Conservation (phyloP, 2,888 invertebrate genomes). For the Andrena flavipes region DNA sequence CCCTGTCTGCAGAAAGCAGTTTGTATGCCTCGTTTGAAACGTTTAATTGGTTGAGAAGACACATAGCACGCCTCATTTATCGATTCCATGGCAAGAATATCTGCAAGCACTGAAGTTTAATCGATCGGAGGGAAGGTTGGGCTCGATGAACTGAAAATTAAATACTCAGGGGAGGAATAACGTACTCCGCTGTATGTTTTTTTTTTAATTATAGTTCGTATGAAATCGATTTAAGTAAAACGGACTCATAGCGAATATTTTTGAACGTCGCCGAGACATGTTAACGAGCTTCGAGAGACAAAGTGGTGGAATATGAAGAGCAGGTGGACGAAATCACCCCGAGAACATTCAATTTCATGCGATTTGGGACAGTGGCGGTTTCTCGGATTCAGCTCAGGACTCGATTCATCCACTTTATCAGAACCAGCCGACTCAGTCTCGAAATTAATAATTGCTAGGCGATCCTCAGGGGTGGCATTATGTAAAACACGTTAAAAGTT, state of each 20-base stretch:
- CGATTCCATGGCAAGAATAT: constrained; percentile 4
- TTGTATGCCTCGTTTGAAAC: not conserved
- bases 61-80: not conserved
- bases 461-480: constrained; percentile 62
- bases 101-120: constrained; percentile 21
- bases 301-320: not conserved
- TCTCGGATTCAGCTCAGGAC: not conserved
- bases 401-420: constrained; percentile 51
- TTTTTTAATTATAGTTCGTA: not conserved
- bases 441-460: constrained; percentile 58
- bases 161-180: not conserved
- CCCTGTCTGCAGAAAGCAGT: too few species aligned
- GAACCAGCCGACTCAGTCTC: constrained; percentile 19
- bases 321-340: not conserved
- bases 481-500: constrained; percentile 53
- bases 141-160: constrained; percentile 4
- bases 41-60: constrained; percentile 1
- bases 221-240: not conserved
- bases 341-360: not conserved
- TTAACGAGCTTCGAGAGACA: too few species aligned
- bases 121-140: not conserved
- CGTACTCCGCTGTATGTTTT: not conserved
- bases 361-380: not conserved
- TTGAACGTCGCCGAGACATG: too few species aligned
- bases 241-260: too few species aligned